Evolutionary conservation across 1,140 invertebrate genomes (phyloP).

Genomic region (Drosophila saltans): DNA sequence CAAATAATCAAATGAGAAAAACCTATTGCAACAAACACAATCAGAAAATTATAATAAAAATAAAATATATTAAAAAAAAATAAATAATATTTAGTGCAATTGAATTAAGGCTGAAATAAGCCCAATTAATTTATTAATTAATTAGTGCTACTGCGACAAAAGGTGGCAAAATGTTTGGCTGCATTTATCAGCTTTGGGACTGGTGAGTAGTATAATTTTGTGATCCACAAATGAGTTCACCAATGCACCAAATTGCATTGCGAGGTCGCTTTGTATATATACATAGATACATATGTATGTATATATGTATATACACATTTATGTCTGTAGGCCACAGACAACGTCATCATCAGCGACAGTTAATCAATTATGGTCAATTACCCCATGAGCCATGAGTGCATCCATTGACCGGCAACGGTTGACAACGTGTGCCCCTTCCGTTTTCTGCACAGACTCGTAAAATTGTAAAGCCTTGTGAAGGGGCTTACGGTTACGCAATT

Average conservation of each 20-base stretch:
- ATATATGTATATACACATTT: slow-evolving; percentile 21
- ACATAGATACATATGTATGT: slow-evolving; percentile 23
- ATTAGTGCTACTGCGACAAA: slow-evolving; percentile 52
- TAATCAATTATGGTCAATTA: slow-evolving; percentile 80
- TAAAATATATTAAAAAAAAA: slow-evolving; percentile 6
- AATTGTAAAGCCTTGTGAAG: slow-evolving; percentile 27
- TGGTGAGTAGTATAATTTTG: slow-evolving; percentile 85
- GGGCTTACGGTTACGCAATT: slow-evolving; percentile 34
- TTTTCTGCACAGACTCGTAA: slow-evolving; percentile 16
- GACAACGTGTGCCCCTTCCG: slow-evolving; percentile 16
- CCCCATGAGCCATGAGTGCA: slow-evolving; percentile 45
- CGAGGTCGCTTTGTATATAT: slow-evolving; percentile 3
- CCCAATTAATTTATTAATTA: slow-evolving; percentile 62
- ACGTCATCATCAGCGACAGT: slow-evolving; percentile 43
- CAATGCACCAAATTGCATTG: neutral
- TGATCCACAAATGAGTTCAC: neutral
- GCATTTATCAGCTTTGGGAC: slow-evolving; percentile 88
- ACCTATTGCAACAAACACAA: slow-evolving; percentile 31
- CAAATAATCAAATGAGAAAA: slow-evolving; percentile 68
- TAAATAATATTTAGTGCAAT: slow-evolving; percentile 46
- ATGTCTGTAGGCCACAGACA: slow-evolving; percentile 14
- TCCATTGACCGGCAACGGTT: slow-evolving; percentile 4
- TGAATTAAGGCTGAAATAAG: slow-evolving; percentile 52
- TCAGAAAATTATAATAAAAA: slow-evolving; percentile 1
- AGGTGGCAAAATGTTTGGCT: slow-evolving; percentile 85